Evolutionary conservation across 2,113 vertebrate genomes (phyloP), one percentile per base, ranked within the genome.

Genomic region (Microtus ochrogaster): DNA sequence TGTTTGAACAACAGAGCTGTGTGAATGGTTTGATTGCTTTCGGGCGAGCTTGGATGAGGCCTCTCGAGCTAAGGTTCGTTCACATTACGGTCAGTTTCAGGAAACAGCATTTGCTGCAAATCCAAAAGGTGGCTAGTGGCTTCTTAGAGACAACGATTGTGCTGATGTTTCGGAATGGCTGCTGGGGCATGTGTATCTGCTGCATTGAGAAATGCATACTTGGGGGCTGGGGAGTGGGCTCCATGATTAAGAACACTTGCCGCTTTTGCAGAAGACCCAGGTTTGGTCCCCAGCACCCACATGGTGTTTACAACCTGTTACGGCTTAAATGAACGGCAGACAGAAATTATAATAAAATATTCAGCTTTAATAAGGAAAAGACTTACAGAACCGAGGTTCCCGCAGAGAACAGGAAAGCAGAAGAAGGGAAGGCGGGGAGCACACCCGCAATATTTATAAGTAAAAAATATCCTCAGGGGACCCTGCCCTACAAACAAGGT

Each of bases 91-190:
- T 65, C 63, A 76, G 26, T 86, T 79, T 19, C 70, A 86, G 52
- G 90, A 47, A 95, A 83, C n/a, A 44, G 17, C 68, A 78, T 78
- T 95, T 73, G 17, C 61, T 36, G 5, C 79, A 87, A 88, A 44
- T 65, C 58, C 89, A 86, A 92, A 87, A 61, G 66, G 61, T n/a
- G 14, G 77, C 39, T 89, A 81, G 73, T 89, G 65, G 79, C 89
- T 65, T 47, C 47, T 47, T 82, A 72, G 66, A 63, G 74, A 68
- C 78, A 88, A 52, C 61, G 66, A 17, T 44, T 66, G 17, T 41
- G n/a, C 24, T 30, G 7, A 26, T 28, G n/a, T 72, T 72, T 72
- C 17, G 36, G 66, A 5, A 68, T 68, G 66, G 24, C n/a, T n/a
- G 36, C 13, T 61, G 12, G 36, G 55, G 52, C 61, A 13, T n/a